Conservation (phyloP, 2,113 vertebrate species). For the Hemiscyllium ocellatum region DNA sequence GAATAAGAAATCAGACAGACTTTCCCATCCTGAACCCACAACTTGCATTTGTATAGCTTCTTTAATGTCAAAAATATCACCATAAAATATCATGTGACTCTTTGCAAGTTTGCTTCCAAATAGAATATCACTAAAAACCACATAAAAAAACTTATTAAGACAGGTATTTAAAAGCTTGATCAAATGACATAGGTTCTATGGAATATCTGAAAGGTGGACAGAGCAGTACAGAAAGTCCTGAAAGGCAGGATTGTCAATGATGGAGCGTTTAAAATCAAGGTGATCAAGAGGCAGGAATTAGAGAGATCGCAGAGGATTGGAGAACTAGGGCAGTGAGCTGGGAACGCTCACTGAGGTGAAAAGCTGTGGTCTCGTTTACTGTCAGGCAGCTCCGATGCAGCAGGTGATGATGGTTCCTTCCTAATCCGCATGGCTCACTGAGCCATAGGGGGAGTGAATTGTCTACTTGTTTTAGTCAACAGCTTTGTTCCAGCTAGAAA, state of each 20-base stretch:
- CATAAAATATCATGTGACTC: not conserved
- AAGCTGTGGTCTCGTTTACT: not conserved
- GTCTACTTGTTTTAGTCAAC: not conserved
- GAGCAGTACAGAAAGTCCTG: not conserved
- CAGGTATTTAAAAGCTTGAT: not conserved
- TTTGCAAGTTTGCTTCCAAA: not conserved
- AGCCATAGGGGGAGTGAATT: not conserved
- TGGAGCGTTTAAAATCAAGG: not conserved
- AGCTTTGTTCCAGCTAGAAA: not conserved
- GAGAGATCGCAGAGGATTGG: not conserved
- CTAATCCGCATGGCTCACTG: not conserved
- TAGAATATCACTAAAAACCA: too few species aligned
- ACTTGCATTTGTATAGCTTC: not conserved
- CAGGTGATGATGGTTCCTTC: not conserved
- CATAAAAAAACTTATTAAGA: not conserved
- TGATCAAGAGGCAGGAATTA: not conserved
- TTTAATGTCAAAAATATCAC: not conserved
- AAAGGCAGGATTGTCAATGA: not conserved
- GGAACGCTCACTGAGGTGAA: not conserved
- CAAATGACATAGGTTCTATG: not conserved
- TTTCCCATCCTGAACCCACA: not conserved
- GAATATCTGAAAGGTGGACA: not conserved
- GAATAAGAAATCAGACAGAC: not conserved
- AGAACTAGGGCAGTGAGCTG: not conserved
- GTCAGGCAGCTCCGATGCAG: not conserved